Conservation (phyloP, 2,113 vertebrate species). For the Uria lomvia region DNA sequence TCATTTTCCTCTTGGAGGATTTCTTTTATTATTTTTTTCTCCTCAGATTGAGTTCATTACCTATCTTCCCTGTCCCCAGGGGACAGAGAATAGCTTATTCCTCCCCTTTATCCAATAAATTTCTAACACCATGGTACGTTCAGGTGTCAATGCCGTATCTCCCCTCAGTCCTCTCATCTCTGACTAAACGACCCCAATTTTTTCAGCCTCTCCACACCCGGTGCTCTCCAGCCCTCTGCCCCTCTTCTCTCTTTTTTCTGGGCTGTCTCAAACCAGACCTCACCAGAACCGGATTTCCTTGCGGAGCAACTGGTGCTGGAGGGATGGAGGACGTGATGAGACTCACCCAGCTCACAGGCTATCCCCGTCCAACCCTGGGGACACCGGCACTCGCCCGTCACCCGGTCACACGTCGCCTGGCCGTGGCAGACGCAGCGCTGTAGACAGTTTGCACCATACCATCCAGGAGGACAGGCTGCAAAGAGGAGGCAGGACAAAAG, state of each 20-base stretch:
- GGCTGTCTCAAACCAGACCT: neutral
- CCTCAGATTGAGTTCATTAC: neutral
- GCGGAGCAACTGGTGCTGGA: fast-evolving
- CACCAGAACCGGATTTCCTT: neutral
- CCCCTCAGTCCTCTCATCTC: neutral
- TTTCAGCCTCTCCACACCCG: fast-evolving
- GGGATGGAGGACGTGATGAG: neutral
- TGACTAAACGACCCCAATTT: neutral
- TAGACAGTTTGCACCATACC: conserved; percentile 62
- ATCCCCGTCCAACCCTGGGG: conserved; percentile 64
- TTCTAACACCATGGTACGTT: neutral
- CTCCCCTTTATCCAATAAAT: neutral
- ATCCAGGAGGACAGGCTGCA: conserved; percentile 69
- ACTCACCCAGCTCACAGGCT: conserved; percentile 73
- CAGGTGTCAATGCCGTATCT: neutral
- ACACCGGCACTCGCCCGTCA: conserved; percentile 69
- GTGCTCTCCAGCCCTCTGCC: neutral
- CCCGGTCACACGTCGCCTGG: conserved; percentile 43
- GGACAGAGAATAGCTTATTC: neutral
- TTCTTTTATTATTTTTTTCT: neutral
- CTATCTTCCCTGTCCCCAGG: too few species aligned
- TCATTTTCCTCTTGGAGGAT: fast-evolving
- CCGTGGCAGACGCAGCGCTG: conserved; percentile 70
- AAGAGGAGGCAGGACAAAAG: neutral
- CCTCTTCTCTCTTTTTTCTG: neutral